Percentiles rank a stretch among this genome's conserved stretches.
Conservation (phyloP, 2,888 invertebrate genomes). For the Cephalotes varians region DNA sequence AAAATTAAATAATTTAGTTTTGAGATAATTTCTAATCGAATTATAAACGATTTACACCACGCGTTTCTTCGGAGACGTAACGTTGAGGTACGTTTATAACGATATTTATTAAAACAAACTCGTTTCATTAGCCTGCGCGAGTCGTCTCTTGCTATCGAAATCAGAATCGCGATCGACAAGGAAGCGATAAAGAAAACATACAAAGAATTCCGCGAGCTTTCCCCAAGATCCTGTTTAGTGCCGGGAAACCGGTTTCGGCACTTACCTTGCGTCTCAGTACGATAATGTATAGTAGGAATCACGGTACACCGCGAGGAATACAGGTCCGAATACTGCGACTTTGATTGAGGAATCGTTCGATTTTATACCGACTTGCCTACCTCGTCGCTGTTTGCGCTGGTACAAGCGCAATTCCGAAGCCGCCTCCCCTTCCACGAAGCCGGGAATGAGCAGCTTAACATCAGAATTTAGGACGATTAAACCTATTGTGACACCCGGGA, state of each 20-base stretch:
- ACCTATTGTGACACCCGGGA: conserved; percentile 46
- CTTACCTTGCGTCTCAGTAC: conserved; percentile 41
- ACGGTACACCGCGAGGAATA: conserved; percentile 37
- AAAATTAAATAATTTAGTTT: background rate
- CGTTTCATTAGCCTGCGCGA: background rate
- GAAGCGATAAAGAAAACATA: background rate
- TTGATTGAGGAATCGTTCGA: conserved; percentile 74
- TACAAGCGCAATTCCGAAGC: conserved; percentile 16
- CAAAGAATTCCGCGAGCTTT: conserved; percentile 9
- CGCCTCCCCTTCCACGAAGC: conserved; percentile 14
- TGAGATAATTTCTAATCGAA: background rate
- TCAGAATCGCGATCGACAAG: background rate
- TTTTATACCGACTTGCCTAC: conserved; percentile 79
- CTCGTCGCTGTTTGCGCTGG: conserved; percentile 42
- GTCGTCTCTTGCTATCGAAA: background rate
- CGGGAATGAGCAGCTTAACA: background rate
- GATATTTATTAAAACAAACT: background rate
- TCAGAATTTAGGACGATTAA: conserved; percentile 37
- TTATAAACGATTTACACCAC: conserved; percentile 3
- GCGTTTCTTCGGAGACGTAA: background rate
- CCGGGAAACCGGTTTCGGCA: conserved; percentile 43
- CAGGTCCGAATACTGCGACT: conserved; percentile 73
- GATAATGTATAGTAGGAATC: background rate
- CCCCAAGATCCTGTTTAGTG: background rate
- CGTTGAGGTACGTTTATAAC: background rate